phyloP scores from a whole-genome alignment of 2,113 vertebrate species.

The Phrynosoma blainvillii region DNA sequence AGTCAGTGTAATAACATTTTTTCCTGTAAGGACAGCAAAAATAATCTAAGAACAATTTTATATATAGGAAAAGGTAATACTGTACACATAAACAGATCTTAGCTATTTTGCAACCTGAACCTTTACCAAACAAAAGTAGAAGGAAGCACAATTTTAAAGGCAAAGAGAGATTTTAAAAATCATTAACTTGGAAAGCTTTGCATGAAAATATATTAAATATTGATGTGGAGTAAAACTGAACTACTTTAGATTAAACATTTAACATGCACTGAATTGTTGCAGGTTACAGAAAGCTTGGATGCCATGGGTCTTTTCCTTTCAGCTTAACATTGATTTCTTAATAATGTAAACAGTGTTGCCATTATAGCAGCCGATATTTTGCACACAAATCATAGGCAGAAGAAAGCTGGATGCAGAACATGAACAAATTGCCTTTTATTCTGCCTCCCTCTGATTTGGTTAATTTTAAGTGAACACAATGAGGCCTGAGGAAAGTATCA shows the following conservation, averaged over 20 bases:
- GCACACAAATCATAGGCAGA: background rate
- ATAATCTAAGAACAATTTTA: conserved; percentile 61
- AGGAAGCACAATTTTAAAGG: conserved; percentile 10
- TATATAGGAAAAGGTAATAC: conserved; percentile 8
- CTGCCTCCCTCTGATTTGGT: background rate
- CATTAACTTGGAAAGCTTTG: background rate
- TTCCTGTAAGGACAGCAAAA: conserved; percentile 86
- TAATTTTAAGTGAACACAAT: background rate
- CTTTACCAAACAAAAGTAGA: conserved; percentile 33
- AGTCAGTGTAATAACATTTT: conserved; percentile 96
- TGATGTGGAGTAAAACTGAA: background rate
- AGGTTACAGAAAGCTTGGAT: background rate
- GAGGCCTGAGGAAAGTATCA: too few relatives aligned
- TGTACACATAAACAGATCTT: background rate
- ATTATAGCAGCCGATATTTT: background rate
- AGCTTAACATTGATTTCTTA: background rate
- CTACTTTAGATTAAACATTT: conserved; percentile 19
- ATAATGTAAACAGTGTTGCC: background rate
- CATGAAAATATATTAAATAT: conserved; percentile 15
- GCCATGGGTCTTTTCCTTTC: background rate
- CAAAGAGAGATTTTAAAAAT: background rate
- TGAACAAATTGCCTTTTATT: background rate
- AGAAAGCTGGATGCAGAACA: background rate
- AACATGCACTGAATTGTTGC: conserved; percentile 8
- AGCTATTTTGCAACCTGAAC: conserved; percentile 29